Evolutionary conservation across 1,140 invertebrate species (phyloP), one percentile per base, ranked within the genome.

Genomic region (Panagrolaimus sp.): DNA sequence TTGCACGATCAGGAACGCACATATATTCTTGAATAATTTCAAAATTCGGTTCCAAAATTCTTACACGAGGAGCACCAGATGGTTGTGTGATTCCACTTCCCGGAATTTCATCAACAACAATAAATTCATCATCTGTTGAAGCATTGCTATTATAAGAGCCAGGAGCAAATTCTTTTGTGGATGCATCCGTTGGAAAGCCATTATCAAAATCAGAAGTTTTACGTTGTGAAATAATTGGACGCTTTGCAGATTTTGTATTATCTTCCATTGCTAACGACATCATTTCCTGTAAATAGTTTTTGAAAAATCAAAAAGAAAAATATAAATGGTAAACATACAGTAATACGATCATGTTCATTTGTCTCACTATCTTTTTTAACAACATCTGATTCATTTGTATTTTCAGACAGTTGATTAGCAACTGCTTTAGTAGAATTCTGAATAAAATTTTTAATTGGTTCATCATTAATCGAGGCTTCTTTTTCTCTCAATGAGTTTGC

Each of bases 101-200:
- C n/a, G 66, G 66, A 8, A 75, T 45, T 43, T 73, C 63, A 11
- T 74, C 67, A 27, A 74, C 63, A 27, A 77, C 11, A 38, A 72
- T 65, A 53, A 72, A 74, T 38, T 74, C 73, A 38, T 74, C 73
- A 53, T 74, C 73, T 5, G 67, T 77, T 3, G 43, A 66, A 27
- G 27, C 9, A n/a, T 57, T 57, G 31, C 31, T 38, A 7, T 38
- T 38, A 38, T 38, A 38, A 2, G 31, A 38, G 7, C 31, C 31
- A 38, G 31, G 31, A 7, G 31, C 31, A 8, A 27, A 57, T 20
- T 57, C 51, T 8, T 27, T 57, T 27, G 51, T 1, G 4, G 20
- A 20, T 25, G 27, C n/a, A 8, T 57, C 20, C n/a, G n/a, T 27
- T 3, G 14, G 14, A 25, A 57, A 57, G 2, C 27, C 51, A 25